Evolutionary conservation across 2,888 invertebrate species (phyloP).

Genomic region (Thera britannica): DNA sequence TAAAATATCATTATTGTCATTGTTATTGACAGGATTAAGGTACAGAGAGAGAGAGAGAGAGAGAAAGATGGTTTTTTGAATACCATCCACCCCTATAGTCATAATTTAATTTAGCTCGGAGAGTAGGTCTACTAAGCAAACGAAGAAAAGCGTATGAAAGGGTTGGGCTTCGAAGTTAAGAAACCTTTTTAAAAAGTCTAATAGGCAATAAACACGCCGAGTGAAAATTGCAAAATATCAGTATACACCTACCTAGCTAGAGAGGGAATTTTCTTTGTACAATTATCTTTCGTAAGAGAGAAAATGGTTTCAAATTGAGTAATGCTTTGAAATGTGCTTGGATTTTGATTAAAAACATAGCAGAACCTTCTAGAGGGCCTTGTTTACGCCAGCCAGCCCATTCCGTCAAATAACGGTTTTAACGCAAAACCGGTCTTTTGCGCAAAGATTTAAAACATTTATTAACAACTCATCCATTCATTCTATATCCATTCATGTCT

Average conservation of each 20-base stretch:
- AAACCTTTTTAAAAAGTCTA: neutral
- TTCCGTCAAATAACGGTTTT: slow-evolving; percentile 9
- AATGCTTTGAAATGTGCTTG: slow-evolving; percentile 5
- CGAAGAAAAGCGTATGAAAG: neutral
- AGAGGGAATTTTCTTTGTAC: neutral
- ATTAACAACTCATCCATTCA: too few relatives aligned
- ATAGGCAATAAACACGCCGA: slow-evolving; percentile 3
- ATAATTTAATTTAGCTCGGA: too few relatives aligned
- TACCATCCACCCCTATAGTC: neutral
- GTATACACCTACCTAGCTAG: neutral
- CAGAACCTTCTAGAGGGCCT: neutral
- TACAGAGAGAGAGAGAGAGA: neutral
- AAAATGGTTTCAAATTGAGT: neutral
- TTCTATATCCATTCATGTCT: too few relatives aligned
- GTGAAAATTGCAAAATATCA: slow-evolving; percentile 1
- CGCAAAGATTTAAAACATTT: too few relatives aligned
- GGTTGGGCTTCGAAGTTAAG: neutral
- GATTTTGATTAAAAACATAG: slow-evolving; percentile 11
- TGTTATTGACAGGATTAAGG: too few relatives aligned
- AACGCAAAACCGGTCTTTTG: neutral
- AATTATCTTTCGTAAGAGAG: neutral
- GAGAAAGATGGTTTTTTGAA: neutral
- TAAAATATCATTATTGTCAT: too few relatives aligned
- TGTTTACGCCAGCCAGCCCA: slow-evolving; percentile 6
- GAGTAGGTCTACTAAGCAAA: neutral